A percentile compares a stretch with the other conserved stretches of the same genome.
These are phyloP conservation scores for Pelodiscus sinensis DNA, from an alignment of 2,113 vertebrate species.

Conservation along the genomic window DNA sequence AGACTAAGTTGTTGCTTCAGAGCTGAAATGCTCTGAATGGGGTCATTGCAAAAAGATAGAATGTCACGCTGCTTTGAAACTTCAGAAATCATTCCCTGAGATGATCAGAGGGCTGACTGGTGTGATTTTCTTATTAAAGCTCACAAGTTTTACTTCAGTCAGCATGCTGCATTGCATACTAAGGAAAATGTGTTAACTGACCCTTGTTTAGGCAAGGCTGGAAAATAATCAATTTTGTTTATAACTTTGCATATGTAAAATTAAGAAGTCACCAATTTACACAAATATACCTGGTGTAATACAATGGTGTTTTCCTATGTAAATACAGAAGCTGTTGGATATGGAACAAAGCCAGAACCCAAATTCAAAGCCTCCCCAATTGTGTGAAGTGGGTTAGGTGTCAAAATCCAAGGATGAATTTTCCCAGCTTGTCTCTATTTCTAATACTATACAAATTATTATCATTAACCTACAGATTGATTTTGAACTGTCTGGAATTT, in stretches of 20 bases:
- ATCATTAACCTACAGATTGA: background rate
- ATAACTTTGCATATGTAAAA: conserved; percentile 35
- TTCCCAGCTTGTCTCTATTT: background rate
- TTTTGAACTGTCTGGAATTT: background rate
- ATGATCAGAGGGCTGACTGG: conserved; percentile 8
- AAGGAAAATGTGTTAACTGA: background rate
- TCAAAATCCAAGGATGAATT: background rate
- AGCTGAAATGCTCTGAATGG: background rate
- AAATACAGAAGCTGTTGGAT: background rate
- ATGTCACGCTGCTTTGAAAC: conserved; percentile 9
- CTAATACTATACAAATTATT: background rate
- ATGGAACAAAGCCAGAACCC: background rate
- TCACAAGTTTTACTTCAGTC: conserved; percentile 32
- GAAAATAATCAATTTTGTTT: conserved; percentile 27
- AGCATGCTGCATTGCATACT: background rate
- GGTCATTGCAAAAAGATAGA: background rate
- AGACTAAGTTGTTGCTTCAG: background rate
- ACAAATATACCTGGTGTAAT: conserved; percentile 12
- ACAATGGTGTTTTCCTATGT: background rate
- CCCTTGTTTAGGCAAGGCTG: conserved; percentile 30
- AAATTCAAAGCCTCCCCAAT: background rate
- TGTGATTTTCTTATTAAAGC: conserved; percentile 33
- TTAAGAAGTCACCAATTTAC: conserved; percentile 44
- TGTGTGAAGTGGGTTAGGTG: background rate
- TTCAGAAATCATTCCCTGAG: conserved; percentile 23